Base-by-base conservation (phyloP, 2,113 vertebrate genomes). In the Scartelaos histophorus region DNA sequence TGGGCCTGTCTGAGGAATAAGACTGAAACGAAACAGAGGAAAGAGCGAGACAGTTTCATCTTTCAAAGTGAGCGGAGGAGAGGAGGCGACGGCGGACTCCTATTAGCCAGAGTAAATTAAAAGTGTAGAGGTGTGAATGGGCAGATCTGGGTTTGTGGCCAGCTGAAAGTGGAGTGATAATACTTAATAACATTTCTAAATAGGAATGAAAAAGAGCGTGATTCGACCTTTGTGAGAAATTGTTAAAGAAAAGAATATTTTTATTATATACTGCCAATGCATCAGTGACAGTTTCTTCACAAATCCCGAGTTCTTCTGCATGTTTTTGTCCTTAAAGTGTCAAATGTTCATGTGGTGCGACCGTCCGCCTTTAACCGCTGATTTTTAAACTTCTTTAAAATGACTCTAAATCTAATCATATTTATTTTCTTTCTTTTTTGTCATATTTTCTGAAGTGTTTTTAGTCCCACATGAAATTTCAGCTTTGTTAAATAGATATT, bases 1-100 rank as follows among this genome's bases (percentile, higher is more conserved):
- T 75, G 24, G 22, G 17, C 19, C 17, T 53, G 11, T 21, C 72
- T 57, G 75, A 78, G 54, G 65, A 76, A 80, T 46, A n/a, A 67
- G 53, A 73, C 17, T 35, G 46, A 0, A 71, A 85, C 66, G 76
- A 67, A 74, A 74, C 76, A 9, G 66, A 12, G 60, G 66, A 66
- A 38, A 69, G 53, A 72, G 64, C 38, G 24, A 67, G 22, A 73
- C 62, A 54, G 25, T 70, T 78, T 78, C 58, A 75, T 69, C 72
- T 51, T n/a, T 66, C 67, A 53, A 72, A 78, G 67, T 11, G 62
- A 60, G 12, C 7, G 66, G 46, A 75, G 7, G 43, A 68, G 58
- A 54, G 17, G 24, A 71, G 69, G 47, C 2, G 34, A 53, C 61
- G 70, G 47, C 47, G 49, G 21, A 17, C 74, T 24, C 67, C 17